Base-by-base conservation (phyloP, 2,888 invertebrate genomes). In the Stenoptilia bipunctidactyla region DNA sequence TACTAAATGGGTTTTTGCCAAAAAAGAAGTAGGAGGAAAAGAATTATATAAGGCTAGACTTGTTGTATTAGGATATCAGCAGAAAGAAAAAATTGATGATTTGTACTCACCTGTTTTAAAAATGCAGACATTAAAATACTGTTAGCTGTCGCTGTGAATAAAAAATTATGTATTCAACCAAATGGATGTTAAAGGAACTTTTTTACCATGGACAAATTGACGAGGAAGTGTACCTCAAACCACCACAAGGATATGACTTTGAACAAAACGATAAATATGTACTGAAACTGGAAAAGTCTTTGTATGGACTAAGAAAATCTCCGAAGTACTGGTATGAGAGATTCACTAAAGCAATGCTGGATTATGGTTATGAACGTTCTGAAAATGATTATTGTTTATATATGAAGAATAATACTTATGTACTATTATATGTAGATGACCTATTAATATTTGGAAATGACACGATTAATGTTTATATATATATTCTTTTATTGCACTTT, bases 391-490 rank as follows among this genome's bases (percentile, higher is more conserved):
- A 42, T 27, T 46, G 45, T 38, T 36, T 48, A 27, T 48, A 38
- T 38, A 40, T 0, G 8, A 44, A 45, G 13, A 41, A 35, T 1
- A 27, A 41, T 15, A 8, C 38, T 20, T 45, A 46, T 38, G 2
- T 48, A 37, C 30, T 50, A n/a, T 27, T 48, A 14, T 48, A 43
- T 43, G 48, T 50, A 1, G 50, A 50, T 40, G 50, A 50, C 37
- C 20, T 50, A 14, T 35, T 48, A 4, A 38, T 47, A 34, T 9
- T 43, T n/a, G n/a, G n/a, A n/a, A n/a, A n/a, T n/a, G n/a, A n/a
- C n/a, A n/a, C n/a, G n/a, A n/a, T n/a, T n/a, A n/a, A n/a, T n/a
- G n/a, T n/a, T n/a, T n/a, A n/a, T n/a, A n/a, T n/a, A n/a, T n/a
- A n/a, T n/a, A n/a, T n/a, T n/a, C n/a, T n/a, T n/a, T n/a, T n/a